phyloP scores from a whole-genome alignment of 2,113 vertebrate genomes.

The Columba livia region DNA sequence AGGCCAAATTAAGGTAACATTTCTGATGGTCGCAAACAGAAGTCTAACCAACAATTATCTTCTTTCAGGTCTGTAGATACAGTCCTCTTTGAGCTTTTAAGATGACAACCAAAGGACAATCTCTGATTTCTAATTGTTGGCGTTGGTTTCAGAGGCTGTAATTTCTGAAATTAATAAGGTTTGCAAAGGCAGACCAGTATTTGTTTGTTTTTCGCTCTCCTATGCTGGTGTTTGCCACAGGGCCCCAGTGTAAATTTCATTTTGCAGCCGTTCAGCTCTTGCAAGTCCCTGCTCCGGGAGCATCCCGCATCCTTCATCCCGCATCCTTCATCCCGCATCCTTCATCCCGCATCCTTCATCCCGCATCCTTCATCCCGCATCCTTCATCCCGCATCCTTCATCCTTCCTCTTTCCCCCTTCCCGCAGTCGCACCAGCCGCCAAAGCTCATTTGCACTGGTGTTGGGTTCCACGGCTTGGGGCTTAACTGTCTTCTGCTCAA shows the following conservation, averaged over 20 bases:
- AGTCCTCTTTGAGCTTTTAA: conserved; percentile 14
- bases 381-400: too few species aligned
- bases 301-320: too few species aligned
- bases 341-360: too few species aligned
- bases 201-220: neutral
- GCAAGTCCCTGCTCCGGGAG: too few species aligned
- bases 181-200: neutral
- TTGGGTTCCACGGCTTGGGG: neutral
- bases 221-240: neutral
- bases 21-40: conserved; percentile 64
- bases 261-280: fast-evolving
- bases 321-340: too few species aligned
- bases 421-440: fast-evolving
- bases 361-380: too few species aligned
- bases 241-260: neutral
- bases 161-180: neutral
- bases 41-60: conserved; percentile 48
- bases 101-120: neutral
- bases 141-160: neutral
- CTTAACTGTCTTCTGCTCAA: neutral
- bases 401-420: too few species aligned
- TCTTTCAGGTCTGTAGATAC: conserved; percentile 15
- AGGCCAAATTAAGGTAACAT: conserved; percentile 60
- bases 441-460: neutral
- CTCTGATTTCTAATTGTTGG: neutral